Conservation (phyloP, 2,888 invertebrate genomes). For the Exocentrus adspersus region DNA sequence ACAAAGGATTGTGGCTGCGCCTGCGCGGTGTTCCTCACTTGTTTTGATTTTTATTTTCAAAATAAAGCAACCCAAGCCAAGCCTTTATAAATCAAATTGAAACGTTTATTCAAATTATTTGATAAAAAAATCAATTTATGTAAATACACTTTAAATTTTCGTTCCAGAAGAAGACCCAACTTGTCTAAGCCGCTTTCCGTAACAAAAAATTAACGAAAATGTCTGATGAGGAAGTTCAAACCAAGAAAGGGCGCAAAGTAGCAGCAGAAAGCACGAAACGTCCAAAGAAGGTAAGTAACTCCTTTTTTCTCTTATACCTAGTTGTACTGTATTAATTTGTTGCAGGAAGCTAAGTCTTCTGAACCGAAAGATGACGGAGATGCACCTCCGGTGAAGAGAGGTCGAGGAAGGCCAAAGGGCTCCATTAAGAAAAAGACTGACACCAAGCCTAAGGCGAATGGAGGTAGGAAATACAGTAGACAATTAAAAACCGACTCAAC, state of each 20-base stretch:
- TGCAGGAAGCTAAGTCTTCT: slow-evolving; percentile 33
- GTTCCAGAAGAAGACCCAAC: too few species aligned
- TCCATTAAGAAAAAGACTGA: slow-evolving; percentile 34
- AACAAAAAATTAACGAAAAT: slow-evolving; percentile 25
- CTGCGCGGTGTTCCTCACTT: slow-evolving; percentile 8
- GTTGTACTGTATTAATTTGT: too few species aligned
- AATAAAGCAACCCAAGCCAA: neutral
- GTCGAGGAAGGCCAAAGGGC: slow-evolving; percentile 38
- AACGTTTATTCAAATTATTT: too few species aligned
- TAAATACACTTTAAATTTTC: too few species aligned
- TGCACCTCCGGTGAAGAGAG: slow-evolving; percentile 36
- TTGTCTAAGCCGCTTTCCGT: too few species aligned
- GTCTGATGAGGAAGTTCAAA: slow-evolving; percentile 41
- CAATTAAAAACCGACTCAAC: neutral
- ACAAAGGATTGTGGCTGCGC: slow-evolving; percentile 14
- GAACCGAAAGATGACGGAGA: slow-evolving; percentile 29
- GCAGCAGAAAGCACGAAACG: slow-evolving; percentile 36
- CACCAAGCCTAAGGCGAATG: slow-evolving; percentile 34
- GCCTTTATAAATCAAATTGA: neutral
- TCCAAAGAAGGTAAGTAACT: slow-evolving; percentile 32
- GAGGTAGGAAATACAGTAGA: slow-evolving; percentile 26
- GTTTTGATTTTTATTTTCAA: slow-evolving; percentile 13
- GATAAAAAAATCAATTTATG: too few species aligned
- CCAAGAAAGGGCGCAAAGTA: slow-evolving; percentile 37
- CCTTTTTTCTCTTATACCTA: too few species aligned